Base-by-base conservation (phyloP, 1,140 invertebrate genomes). In the Drosophila burlai region DNA sequence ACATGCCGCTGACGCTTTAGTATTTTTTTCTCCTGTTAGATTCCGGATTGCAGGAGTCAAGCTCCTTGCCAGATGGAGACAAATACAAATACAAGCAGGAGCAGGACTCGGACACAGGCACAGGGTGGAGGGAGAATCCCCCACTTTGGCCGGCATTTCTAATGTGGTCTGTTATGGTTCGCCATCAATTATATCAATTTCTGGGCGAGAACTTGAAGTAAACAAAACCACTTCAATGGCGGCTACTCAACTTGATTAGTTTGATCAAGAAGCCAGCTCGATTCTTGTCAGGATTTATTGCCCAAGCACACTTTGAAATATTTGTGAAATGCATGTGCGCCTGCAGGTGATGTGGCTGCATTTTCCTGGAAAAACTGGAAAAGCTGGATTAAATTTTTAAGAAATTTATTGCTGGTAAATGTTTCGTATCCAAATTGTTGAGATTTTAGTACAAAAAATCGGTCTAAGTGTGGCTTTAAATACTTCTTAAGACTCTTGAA, bases 171-270 rank as follows among this genome's bases (percentile, higher is more conserved):
- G 84, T 84, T 90, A 83, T 87, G 77, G 74, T 47, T 54, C 45
- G 55, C 81, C 84, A 89, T 89, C 83, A 89, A 89, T 89, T 89
- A 89, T 87, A 83, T 89, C 83, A 84, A 87, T 87, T 87, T 89
- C 75, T 62, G 80, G 55, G 63, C 66, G 43, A 78, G 73, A 68
- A 55, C 68, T 82, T 68, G 45, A 60, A 67, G 72, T 47, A 61
- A 65, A 68, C 73, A 61, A 60, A 83, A 80, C 80, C 83, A 83
- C 83, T 86, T 79, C 66, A 78, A 55, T 77, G 68, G 59, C 63
- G 76, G 68, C 76, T 80, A 65, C 63, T 79, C 69, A 47, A 78
- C 64, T 76, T 78, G 65, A 77, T 67, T 78, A 69, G 64, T 57
- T 60, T 69, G 57, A 74, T 74, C 71, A 66, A 69, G 65, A 62